Conservation (phyloP, 2,888 invertebrate species). For the Acleris holmiana region DNA sequence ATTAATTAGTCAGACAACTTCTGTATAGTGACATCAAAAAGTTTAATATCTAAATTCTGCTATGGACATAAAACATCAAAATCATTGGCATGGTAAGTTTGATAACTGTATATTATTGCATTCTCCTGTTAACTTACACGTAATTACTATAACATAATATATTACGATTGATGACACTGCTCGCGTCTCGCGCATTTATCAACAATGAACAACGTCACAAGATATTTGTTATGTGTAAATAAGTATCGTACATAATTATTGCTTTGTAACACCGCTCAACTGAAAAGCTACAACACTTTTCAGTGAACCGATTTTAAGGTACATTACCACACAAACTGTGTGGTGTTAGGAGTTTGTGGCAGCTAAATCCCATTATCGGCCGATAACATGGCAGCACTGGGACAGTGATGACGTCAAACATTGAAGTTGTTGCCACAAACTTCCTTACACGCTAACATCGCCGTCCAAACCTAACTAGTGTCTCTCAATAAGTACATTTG, state of each 20-base stretch:
- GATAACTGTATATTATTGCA: slow-evolving; percentile 42
- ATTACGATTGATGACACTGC: slow-evolving; percentile 9
- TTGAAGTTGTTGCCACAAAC: no score
- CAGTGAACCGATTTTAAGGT: neutral
- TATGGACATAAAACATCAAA: slow-evolving; percentile 52
- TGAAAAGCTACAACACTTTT: neutral
- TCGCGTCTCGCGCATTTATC: slow-evolving; percentile 1
- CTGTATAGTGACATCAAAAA: slow-evolving; percentile 71
- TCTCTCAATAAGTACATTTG: no score
- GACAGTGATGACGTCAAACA: no score
- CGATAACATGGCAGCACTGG: no score
- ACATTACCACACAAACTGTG: neutral
- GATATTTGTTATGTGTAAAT: slow-evolving; percentile 16
- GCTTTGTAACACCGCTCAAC: slow-evolving; percentile 14
- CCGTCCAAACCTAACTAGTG: no score
- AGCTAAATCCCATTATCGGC: no score
- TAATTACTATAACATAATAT: slow-evolving; percentile 9
- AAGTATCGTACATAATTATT: slow-evolving; percentile 22
- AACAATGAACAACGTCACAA: slow-evolving; percentile 17
- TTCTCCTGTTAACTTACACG: slow-evolving; percentile 15
- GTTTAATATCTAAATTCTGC: slow-evolving; percentile 56
- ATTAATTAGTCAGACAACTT: slow-evolving; percentile 63
- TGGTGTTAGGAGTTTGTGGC: neutral
- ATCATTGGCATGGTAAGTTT: slow-evolving; percentile 52
- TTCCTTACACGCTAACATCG: no score